These are phyloP conservation scores for Euthynnus affinis DNA, from an alignment of 2,797 vertebrate genomes.

Conservation along the genomic window DNA sequence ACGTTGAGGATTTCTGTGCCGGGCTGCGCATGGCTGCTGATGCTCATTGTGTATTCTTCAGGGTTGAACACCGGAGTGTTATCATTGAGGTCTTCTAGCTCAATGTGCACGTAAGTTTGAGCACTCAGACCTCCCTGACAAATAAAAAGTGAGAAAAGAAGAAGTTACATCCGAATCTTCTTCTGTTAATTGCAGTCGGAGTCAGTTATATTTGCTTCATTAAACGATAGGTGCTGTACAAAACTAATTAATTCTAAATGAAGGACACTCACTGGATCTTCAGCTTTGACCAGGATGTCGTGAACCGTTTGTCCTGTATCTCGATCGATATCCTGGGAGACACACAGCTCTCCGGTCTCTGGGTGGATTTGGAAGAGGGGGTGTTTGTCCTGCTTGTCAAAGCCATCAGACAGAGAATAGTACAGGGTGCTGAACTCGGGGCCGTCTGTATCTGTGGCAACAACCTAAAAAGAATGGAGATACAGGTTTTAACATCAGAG, in stretches of 20 bases:
- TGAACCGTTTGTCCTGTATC: constrained; percentile 87
- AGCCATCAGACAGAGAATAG: constrained; percentile 90
- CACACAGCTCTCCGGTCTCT: constrained; percentile 88
- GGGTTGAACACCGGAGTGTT: constrained; percentile 92
- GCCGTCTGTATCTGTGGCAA: constrained; percentile 90
- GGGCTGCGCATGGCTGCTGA: constrained; percentile 89
- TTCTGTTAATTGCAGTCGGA: neutral
- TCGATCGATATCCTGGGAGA: constrained; percentile 91
- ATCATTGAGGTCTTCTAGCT: constrained; percentile 94
- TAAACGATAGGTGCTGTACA: neutral
- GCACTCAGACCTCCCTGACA: constrained; percentile 92
- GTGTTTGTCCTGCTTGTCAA: constrained; percentile 86
- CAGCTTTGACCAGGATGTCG: constrained; percentile 92
- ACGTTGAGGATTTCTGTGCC: constrained; percentile 90
- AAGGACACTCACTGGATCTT: constrained; percentile 89
- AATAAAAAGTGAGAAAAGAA: neutral
- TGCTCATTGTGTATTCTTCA: constrained; percentile 85
- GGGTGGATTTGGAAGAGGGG: constrained; percentile 89
- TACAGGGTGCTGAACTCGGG: constrained; percentile 87
- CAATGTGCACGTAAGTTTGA: constrained; percentile 92
- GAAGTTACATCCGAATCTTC: neutral
- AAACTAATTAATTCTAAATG: neutral
- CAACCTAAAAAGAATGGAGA: constrained; percentile 82
- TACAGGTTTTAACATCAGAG: neutral
- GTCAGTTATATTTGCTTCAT: fast-evolving